A percentile compares a stretch with the other conserved stretches of the same genome.
These are phyloP conservation scores for Lepidotrigona ventralis DNA, from an alignment of 1,140 invertebrate genomes.

Conservation along the genomic window DNA sequence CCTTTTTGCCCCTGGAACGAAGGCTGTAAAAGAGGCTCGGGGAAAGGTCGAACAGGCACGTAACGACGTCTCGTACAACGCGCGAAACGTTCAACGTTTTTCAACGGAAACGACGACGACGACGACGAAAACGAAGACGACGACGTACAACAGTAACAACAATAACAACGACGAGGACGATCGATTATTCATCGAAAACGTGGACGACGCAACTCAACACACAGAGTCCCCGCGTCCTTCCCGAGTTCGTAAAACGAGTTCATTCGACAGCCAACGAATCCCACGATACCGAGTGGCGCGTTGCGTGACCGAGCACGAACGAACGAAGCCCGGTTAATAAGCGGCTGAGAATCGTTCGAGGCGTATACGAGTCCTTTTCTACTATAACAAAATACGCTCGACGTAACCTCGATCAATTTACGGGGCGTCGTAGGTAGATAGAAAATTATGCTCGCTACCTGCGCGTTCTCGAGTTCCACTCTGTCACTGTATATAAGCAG, in stretches of 20 bases:
- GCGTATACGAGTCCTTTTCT: conserved; percentile 40
- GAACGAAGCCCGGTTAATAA: conserved; percentile 53
- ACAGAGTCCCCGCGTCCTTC: not conserved
- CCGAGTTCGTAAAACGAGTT: conserved; percentile 48
- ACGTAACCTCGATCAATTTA: conserved; percentile 48
- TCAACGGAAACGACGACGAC: conserved; percentile 9
- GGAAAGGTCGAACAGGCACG: conserved; percentile 60
- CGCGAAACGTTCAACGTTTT: conserved; percentile 47
- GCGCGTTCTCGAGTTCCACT: conserved; percentile 15
- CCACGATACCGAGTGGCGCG: conserved; percentile 47
- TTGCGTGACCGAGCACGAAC: conserved; percentile 59
- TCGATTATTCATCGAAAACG: conserved; percentile 65
- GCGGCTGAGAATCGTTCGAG: conserved; percentile 56
- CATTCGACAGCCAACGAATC: conserved; percentile 45
- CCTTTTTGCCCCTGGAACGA: conserved; percentile 58
- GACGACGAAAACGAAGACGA: not conserved
- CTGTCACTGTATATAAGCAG: not conserved
- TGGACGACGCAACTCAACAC: conserved; percentile 27
- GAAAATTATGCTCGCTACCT: conserved; percentile 41
- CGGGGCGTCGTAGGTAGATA: conserved; percentile 33
- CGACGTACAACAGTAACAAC: too few relatives aligned
- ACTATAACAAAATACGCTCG: conserved; percentile 29
- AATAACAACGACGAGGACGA: conserved; percentile 7
- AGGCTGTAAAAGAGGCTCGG: conserved; percentile 54
- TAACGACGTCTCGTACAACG: conserved; percentile 55